Conservation (phyloP, 2,797 vertebrate genomes). For the Melopsittacus undulatus region DNA sequence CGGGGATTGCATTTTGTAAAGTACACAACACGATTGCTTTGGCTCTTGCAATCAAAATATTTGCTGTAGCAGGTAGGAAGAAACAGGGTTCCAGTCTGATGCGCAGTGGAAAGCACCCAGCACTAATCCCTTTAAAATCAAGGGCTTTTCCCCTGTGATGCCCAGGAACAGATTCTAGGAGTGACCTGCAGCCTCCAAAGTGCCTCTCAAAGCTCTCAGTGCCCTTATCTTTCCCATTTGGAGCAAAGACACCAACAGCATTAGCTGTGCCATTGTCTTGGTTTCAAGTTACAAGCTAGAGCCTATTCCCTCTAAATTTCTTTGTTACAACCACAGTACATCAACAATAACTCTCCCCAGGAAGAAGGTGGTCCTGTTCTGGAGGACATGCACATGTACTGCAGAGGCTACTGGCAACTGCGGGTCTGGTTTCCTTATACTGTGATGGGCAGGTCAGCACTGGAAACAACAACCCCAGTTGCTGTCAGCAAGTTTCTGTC, state of each 20-base stretch:
- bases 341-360: neutral
- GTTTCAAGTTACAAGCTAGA: neutral
- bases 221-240: neutral
- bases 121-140: neutral
- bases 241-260: neutral
- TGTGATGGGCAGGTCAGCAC: neutral
- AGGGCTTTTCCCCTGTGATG: neutral
- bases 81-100: neutral
- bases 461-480: slow-evolving; percentile 14
- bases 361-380: neutral
- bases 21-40: neutral
- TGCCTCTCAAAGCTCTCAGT: neutral
- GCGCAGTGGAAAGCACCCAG: neutral
- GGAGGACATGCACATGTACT: neutral
- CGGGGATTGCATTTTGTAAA: neutral
- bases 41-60: neutral
- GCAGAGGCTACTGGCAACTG: slow-evolving; percentile 13
- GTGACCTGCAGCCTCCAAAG: neutral
- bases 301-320: neutral
- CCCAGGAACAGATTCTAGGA: neutral
- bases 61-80: neutral
- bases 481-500: slow-evolving; percentile 40
- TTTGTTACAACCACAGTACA: neutral
- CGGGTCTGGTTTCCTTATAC: neutral
- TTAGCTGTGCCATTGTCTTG: rapidly evolving